Conservation (phyloP, 2,888 invertebrate genomes). For the Acanthosepion lycidas region DNA sequence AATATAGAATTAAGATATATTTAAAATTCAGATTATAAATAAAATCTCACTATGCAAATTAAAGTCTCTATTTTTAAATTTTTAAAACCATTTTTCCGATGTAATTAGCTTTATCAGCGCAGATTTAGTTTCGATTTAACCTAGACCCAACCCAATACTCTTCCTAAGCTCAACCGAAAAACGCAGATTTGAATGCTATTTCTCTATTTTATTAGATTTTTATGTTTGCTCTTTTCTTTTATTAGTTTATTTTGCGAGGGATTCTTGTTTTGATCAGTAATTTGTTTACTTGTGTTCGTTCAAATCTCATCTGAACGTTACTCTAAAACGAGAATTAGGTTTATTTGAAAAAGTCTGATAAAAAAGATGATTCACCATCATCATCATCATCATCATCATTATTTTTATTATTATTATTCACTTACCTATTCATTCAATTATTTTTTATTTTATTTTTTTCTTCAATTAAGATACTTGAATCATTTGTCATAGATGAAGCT, state of each 20-base stretch:
- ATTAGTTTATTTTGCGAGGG: not conserved
- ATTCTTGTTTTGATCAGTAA: not conserved
- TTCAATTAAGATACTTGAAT: not conserved
- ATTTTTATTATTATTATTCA: not conserved
- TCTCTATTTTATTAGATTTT: not conserved
- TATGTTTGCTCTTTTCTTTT: not conserved
- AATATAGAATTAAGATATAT: too few species aligned
- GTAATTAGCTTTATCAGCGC: too few species aligned
- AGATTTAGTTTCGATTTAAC: too few species aligned
- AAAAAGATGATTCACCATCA: not conserved
- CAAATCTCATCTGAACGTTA: not conserved
- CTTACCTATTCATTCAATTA: not conserved
- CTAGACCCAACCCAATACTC: too few species aligned
- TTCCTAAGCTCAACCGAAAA: too few species aligned
- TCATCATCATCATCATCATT: not conserved
- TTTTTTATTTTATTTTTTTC: not conserved
- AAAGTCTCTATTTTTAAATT: too few species aligned
- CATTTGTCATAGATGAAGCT: not conserved
- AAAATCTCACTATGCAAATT: too few species aligned
- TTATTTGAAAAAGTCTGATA: not conserved
- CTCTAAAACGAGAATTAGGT: not conserved
- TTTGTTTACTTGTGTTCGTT: conserved; percentile 17
- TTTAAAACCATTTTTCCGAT: too few species aligned
- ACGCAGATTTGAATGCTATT: too few species aligned
- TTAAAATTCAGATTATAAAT: too few species aligned